phyloP scores from a whole-genome alignment of 2,888 invertebrate genomes.

The Agriopis leucophaearia region DNA sequence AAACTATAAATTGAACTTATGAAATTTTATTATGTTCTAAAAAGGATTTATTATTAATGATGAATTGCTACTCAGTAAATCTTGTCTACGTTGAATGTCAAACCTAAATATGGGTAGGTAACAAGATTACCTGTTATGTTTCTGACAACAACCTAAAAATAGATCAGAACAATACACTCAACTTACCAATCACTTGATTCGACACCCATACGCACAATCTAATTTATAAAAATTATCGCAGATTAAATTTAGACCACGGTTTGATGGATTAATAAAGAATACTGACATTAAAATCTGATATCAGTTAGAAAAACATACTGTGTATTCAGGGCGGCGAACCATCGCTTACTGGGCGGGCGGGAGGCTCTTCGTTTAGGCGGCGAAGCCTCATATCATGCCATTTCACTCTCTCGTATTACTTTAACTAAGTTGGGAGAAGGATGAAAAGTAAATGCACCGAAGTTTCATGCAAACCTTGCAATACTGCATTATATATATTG shows the following conservation, averaged over 20 bases:
- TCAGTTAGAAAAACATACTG: constrained; percentile 44
- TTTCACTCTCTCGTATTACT: constrained; percentile 64
- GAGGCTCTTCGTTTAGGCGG: constrained; percentile 69
- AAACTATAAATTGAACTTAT: too few species aligned
- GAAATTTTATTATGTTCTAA: too few species aligned
- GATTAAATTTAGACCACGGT: constrained; percentile 4
- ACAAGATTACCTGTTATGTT: constrained; percentile 20
- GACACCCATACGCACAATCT: background rate
- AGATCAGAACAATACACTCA: background rate
- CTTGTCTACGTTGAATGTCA: constrained; percentile 14
- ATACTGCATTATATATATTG: constrained; percentile 26
- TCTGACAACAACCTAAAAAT: constrained; percentile 10
- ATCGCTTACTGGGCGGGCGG: constrained; percentile 82
- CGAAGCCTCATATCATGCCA: constrained; percentile 69
- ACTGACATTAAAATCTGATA: constrained; percentile 34
- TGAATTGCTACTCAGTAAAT: background rate
- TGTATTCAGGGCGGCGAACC: constrained; percentile 69
- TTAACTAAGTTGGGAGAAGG: constrained; percentile 56
- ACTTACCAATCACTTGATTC: constrained; percentile 31
- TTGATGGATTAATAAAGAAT: constrained; percentile 13
- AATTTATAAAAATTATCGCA: background rate
- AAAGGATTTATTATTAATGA: too few species aligned
- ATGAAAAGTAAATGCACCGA: constrained; percentile 66
- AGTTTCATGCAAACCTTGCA: constrained; percentile 63
- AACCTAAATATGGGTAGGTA: constrained; percentile 23